Base-by-base conservation (phyloP, 2,113 vertebrate species). In the Microtus pennsylvanicus region DNA sequence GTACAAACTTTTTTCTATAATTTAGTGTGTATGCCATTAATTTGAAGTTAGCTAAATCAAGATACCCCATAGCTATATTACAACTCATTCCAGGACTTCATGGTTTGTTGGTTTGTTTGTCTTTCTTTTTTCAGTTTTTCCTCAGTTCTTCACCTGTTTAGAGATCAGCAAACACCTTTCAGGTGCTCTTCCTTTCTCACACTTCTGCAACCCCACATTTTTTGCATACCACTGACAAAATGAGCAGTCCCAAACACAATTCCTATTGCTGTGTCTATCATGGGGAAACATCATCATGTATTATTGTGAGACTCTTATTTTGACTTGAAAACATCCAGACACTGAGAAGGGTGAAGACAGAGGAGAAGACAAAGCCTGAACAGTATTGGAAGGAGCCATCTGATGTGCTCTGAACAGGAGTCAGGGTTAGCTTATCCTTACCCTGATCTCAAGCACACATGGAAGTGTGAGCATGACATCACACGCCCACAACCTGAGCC, bases 281-380 rank as follows among this genome's bases (percentile, higher is more conserved):
- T 12, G 30, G 9, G 69, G 67, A 74, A 80, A 6, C 50, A 12
- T 16, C 42, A 52, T 45, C 3, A 33, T 7, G 33, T 22, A 35
- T 67, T 83, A 30, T 35, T 67, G 10, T 16, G n/a, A 30, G 14
- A 9, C 14, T 14, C 17, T 58, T 50, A 4, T 58, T 80, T 35
- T 42, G 8, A 45, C 6, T 33, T 70, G 7, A 9, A 70, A 52
- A 63, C 1, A 61, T 19, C 9, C 52, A 65, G 6, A 58, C n/a
- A 3, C 63, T 35, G 9, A 65, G 28, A 47, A 6, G 7, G 0
- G 42, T 33, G 28, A 35, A 21, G n/a, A 33, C 19, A 11, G 8
- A 1, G 7, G 33, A 26, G 67, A 10, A 16, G 1, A 9, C 0
- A 0, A 35, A 24, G 13, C 1, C 50, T 16, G 21, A 5, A 4